phyloP scores from a whole-genome alignment of 2,888 invertebrate species.

The Lathronympha strigana region DNA sequence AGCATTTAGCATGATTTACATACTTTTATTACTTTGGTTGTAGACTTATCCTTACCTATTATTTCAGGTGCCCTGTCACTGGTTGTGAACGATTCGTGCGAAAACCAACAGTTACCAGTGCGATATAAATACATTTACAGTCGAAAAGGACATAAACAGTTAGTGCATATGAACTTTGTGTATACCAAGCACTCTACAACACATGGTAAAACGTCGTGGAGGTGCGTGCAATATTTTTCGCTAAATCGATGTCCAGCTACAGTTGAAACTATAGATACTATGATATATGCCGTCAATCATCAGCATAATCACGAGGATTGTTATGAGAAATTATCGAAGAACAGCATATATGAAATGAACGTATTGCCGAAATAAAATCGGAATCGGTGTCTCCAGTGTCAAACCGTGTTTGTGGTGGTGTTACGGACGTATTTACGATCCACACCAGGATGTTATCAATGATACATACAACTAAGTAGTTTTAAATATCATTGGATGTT shows the following conservation, averaged over 20 bases:
- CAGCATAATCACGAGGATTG: conserved; percentile 81
- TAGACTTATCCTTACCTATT: conserved; percentile 41
- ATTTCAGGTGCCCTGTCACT: conserved; percentile 78
- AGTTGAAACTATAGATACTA: conserved; percentile 77
- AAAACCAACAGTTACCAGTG: conserved; percentile 68
- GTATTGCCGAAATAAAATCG: conserved; percentile 64
- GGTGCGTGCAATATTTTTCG: conserved; percentile 81
- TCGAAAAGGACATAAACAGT: conserved; percentile 81
- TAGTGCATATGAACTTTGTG: conserved; percentile 81
- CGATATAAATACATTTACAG: conserved; percentile 81
- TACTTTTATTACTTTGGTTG: not conserved
- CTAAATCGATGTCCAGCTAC: conserved; percentile 81
- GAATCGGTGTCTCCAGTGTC: conserved; percentile 46
- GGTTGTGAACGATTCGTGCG: conserved; percentile 72
- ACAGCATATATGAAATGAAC: conserved; percentile 80
- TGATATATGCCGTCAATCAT: conserved; percentile 79
- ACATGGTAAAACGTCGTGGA: conserved; percentile 81
- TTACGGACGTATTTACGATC: not conserved
- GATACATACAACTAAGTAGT: not conserved
- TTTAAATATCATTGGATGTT: no score
- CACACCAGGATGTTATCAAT: not conserved
- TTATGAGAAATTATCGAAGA: conserved; percentile 74
- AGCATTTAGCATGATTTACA: not conserved
- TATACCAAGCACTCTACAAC: conserved; percentile 82
- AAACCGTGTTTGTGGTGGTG: conserved; percentile 1